These are phyloP conservation scores for Aleiodes alternator DNA, from an alignment of 2,888 invertebrate genomes.

Conservation along the genomic window DNA sequence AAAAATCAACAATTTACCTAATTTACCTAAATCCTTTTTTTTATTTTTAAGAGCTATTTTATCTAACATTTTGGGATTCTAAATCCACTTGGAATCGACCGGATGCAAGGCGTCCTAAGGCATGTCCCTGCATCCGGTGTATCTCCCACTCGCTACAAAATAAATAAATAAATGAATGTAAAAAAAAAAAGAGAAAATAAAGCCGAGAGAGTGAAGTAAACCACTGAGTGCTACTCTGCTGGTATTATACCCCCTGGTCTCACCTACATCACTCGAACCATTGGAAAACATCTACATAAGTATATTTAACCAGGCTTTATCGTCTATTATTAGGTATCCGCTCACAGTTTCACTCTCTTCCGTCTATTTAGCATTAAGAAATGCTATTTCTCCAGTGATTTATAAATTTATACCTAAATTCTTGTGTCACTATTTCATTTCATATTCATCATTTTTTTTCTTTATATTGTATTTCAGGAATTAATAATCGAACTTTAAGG, in stretches of 20 bases:
- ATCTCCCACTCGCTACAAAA: background rate
- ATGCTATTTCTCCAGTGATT: slow-evolving; percentile 19
- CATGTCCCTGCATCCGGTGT: slow-evolving; percentile 28
- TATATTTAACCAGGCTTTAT: slow-evolving; percentile 15
- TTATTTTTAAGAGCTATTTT: background rate
- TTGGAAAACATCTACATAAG: background rate
- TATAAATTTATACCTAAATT: background rate
- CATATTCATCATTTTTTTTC: background rate
- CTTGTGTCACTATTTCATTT: slow-evolving; percentile 3
- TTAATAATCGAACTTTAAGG: too few relatives aligned
- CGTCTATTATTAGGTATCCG: slow-evolving; percentile 35
- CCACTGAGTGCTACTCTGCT: slow-evolving; percentile 9
- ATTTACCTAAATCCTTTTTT: background rate
- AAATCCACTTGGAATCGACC: slow-evolving; percentile 23
- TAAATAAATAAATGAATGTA: background rate
- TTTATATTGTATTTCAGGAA: background rate
- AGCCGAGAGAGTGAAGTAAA: too few relatives aligned
- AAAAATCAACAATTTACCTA: too few relatives aligned
- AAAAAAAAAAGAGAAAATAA: background rate
- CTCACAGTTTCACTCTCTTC: background rate
- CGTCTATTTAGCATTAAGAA: background rate
- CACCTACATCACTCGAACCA: slow-evolving; percentile 8
- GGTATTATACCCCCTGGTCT: background rate
- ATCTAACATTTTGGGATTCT: background rate
- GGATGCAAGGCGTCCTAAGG: slow-evolving; percentile 24